Conservation (phyloP, 2,113 vertebrate species). For the Apodemus sylvaticus region DNA sequence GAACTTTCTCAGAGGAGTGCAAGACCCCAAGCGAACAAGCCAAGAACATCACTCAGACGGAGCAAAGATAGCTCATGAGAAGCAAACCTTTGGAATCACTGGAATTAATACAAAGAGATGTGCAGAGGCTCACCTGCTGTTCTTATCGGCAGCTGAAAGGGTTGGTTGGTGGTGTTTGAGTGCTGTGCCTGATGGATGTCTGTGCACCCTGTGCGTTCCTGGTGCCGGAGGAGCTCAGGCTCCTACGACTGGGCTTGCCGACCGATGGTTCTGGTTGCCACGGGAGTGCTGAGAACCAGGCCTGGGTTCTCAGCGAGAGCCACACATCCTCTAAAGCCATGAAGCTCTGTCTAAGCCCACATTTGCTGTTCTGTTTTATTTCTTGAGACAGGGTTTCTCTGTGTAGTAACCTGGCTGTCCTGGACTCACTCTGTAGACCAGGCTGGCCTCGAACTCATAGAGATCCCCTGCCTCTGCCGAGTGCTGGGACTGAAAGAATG, state of each 20-base stretch:
- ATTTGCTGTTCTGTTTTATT: background rate
- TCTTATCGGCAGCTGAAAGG: background rate
- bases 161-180: background rate
- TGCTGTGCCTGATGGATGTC: background rate
- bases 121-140: background rate
- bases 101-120: conserved; percentile 15
- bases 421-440: too few relatives aligned
- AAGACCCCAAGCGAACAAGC: background rate
- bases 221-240: background rate
- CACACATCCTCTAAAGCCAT: background rate
- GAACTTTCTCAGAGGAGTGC: conserved; percentile 8
- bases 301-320: background rate
- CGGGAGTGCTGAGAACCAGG: background rate
- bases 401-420: too few relatives aligned
- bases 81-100: conserved; percentile 7
- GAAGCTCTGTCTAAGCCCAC: background rate
- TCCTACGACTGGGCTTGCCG: background rate
- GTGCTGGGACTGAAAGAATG: too few relatives aligned
- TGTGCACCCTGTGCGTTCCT: background rate
- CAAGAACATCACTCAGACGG: background rate
- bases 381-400: too few relatives aligned
- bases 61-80: conserved; percentile 11
- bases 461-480: too few relatives aligned
- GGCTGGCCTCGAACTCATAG: too few relatives aligned
- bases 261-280: background rate